Base-by-base conservation (phyloP, 2,113 vertebrate genomes). In the Piaya cayana region DNA sequence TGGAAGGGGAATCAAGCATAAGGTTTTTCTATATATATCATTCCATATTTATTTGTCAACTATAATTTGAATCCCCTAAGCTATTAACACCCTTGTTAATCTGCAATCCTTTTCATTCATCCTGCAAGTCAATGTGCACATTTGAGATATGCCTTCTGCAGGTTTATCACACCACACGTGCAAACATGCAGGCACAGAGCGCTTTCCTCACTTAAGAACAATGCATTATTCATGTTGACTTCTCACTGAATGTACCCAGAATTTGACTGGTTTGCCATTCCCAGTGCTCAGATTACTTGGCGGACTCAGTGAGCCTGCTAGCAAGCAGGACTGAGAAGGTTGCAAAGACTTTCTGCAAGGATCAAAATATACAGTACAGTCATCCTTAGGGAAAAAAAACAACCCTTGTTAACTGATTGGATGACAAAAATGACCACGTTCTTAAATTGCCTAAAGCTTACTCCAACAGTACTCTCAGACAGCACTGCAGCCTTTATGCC, bases 181-280 rank as follows among this genome's bases (percentile, higher is more conserved):
- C 72, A 85, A 3, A 3, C 50, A 55, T 3, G 43, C 47, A 42
- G 52, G 23, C 52, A 65, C 69, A 6, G 27, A 70, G 70, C 15
- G 64, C 80, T 78, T 56, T 84, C n/a, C 34, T 29, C 65, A 26
- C n/a, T 79, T 68, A 65, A 62, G 19, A 92, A 30, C 58, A 65
- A 76, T 88, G 69, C 49, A 94, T 97, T 92, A 96, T 95, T 94
- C 90, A 94, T 87, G 69, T 47, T 75, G 82, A 74, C 58, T 90
- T 76, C 86, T 93, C 49, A 37, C 32, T 23, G 45, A 82, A 29
- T 11, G 26, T 70, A 60, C 26, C 34, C 77, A 90, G 50, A 84
- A 79, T 79, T 30, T 25, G 25, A 77, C 45, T n/a, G 52, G 15
- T 70, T 95, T 85, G 72, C 76, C 36, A 53, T 74, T 93, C 79